Evolutionary conservation across 1,140 invertebrate species (phyloP).

Genomic region (Zeugodacus cucurbitae): DNA sequence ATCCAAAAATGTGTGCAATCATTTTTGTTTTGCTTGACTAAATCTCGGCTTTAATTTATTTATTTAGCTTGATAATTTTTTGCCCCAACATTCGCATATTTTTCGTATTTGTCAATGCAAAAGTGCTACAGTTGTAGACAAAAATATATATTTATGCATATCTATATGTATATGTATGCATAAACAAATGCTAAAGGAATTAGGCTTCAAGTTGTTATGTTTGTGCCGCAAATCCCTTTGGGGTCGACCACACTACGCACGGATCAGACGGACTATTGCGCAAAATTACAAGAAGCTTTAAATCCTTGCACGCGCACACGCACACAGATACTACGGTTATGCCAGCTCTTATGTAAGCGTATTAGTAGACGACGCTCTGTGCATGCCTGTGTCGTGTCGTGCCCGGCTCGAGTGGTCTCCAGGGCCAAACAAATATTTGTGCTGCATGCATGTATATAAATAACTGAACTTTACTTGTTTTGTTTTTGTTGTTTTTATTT

Average conservation of each 20-base stretch:
- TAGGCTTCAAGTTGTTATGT: neutral
- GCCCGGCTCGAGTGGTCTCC: conserved; percentile 2
- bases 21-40: neutral
- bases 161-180: too few relatives aligned
- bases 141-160: neutral
- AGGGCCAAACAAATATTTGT: conserved; percentile 8
- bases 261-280: neutral
- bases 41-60: neutral
- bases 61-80: neutral
- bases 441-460: neutral
- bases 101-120: neutral
- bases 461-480: neutral
- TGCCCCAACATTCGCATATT: neutral
- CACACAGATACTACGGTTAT: neutral
- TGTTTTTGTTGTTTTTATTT: neutral
- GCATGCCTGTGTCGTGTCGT: neutral
- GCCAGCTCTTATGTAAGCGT: neutral
- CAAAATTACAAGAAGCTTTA: neutral
- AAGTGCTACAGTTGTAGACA: neutral
- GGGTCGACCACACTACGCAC: neutral
- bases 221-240: neutral
- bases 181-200: neutral
- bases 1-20: too few relatives aligned
- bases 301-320: neutral
- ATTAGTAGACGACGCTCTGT: neutral